Conservation (phyloP, 2,113 vertebrate genomes). For the Caretta caretta region DNA sequence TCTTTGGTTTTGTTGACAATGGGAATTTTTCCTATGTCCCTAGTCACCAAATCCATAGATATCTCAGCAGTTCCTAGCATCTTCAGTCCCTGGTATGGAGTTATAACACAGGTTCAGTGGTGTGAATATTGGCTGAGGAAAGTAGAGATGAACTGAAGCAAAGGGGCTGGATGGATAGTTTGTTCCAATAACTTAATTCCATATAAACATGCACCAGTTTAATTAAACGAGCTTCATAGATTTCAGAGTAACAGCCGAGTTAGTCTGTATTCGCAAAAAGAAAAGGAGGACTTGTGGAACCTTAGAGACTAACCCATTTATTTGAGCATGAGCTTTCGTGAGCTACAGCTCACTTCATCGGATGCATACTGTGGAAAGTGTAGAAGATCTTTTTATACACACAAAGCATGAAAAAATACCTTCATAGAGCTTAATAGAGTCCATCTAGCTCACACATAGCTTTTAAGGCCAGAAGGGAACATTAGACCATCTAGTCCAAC, state of each 20-base stretch:
- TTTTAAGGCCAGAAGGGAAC: not conserved
- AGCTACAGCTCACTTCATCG: too few relatives aligned
- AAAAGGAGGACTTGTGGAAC: too few relatives aligned
- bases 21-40: not conserved
- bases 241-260: too few relatives aligned
- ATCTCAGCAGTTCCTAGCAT: not conserved
- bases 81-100: not conserved
- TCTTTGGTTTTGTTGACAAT: not conserved
- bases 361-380: too few relatives aligned
- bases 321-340: too few relatives aligned
- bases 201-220: not conserved
- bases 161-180: not conserved
- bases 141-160: not conserved
- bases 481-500: accelerated
- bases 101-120: not conserved
- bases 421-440: not conserved
- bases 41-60: not conserved
- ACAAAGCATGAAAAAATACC: too few relatives aligned
- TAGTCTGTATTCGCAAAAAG: too few relatives aligned
- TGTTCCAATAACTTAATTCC: not conserved
- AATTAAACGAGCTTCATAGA: not conserved
- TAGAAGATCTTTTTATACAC: too few relatives aligned
- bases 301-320: too few relatives aligned
- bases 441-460: not conserved
- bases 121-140: not conserved